Conservation (phyloP, 2,113 vertebrate species). For the Nesogale talazaci region DNA sequence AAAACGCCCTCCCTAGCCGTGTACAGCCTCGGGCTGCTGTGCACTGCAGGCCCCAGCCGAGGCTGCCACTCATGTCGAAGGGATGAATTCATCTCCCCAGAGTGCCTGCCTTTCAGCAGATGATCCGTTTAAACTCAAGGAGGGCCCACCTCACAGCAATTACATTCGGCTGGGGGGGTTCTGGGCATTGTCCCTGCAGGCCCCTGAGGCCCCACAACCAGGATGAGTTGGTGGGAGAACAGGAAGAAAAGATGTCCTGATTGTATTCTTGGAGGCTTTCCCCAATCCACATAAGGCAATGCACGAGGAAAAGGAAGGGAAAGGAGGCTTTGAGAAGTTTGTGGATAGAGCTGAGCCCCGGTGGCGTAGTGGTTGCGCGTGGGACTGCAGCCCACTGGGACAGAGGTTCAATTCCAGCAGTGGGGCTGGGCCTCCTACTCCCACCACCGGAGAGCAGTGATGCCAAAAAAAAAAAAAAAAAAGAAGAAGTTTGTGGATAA, state of each 20-base stretch:
- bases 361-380: too few relatives aligned
- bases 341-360: too few relatives aligned
- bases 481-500: neutral
- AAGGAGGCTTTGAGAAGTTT: neutral
- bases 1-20: neutral
- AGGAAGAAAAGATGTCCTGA: neutral
- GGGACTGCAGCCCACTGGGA: too few relatives aligned
- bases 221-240: neutral
- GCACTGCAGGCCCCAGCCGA: neutral
- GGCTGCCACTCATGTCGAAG: neutral
- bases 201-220: neutral
- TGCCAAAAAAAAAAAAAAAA: too few relatives aligned
- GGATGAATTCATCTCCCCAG: neutral
- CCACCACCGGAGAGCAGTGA: too few relatives aligned
- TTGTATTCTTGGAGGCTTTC: neutral
- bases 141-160: neutral
- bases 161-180: neutral
- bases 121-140: neutral
- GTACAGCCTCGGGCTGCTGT: neutral
- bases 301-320: neutral
- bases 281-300: neutral
- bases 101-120: neutral
- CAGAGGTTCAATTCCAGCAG: too few relatives aligned
- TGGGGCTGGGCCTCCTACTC: too few relatives aligned
- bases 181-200: neutral